Evolutionary conservation across 2,113 vertebrate species (phyloP).

Genomic region (Ictalurus furcatus): DNA sequence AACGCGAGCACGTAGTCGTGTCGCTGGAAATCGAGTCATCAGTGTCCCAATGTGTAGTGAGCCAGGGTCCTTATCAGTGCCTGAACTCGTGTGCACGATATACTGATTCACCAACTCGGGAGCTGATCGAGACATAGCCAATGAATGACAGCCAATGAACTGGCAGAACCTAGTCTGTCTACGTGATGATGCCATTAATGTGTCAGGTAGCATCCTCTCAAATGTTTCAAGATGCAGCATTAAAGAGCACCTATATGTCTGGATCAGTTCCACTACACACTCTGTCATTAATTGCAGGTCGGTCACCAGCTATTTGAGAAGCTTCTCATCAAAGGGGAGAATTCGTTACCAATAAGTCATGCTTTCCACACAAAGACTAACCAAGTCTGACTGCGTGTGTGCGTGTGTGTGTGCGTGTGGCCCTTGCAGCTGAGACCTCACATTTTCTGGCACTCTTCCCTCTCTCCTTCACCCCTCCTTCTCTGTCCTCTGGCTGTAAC

Average conservation of each 20-base stretch:
- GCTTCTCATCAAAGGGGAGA: conserved; percentile 14
- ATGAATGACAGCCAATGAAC: no score
- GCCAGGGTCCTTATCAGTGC: no score
- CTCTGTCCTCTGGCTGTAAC: conserved; percentile 40
- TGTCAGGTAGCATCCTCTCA: background rate
- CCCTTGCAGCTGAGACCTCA: conserved; percentile 39
- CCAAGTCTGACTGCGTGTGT: background rate
- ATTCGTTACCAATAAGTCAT: conserved; percentile 43
- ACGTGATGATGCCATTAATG: background rate
- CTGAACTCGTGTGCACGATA: no score
- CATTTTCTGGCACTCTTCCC: conserved; percentile 27
- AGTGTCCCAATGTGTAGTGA: no score
- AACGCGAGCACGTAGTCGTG: no score
- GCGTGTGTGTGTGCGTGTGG: background rate
- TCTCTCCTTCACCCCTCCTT: conserved; percentile 30
- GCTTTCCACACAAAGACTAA: conserved; percentile 24
- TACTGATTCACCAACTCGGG: no score
- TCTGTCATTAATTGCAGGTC: conserved; percentile 23
- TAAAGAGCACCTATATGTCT: background rate
- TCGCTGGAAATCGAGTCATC: no score
- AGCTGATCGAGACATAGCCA: no score
- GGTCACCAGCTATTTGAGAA: conserved; percentile 9
- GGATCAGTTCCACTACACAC: background rate
- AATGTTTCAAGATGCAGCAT: background rate
- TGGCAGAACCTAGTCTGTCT: background rate